Evolutionary conservation across 1,140 invertebrate species (phyloP).

Genomic region (Drosophila insularis): DNA sequence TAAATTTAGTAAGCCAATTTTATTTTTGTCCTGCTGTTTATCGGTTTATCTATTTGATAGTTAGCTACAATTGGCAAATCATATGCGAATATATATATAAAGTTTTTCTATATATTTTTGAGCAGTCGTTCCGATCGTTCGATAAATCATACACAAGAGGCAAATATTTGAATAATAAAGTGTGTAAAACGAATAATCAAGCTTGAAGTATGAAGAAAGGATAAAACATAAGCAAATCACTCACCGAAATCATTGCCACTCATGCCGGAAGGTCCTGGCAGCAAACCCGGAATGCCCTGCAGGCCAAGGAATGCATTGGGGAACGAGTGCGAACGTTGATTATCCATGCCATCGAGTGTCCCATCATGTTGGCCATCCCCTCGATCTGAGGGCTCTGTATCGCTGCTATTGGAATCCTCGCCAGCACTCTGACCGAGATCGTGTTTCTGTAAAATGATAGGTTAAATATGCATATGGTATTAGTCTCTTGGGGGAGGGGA

Average conservation of each 20-base stretch:
- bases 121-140: constrained; percentile 35
- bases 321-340: constrained; percentile 86
- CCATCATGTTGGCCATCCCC: constrained; percentile 83
- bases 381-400: constrained; percentile 87
- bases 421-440: constrained; percentile 87
- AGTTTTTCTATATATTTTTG: constrained; percentile 4
- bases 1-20: constrained; percentile 44
- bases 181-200: constrained; percentile 50
- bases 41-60: constrained; percentile 69
- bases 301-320: constrained; percentile 88
- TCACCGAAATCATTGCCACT: constrained; percentile 91
- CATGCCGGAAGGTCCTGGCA: constrained; percentile 92
- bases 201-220: constrained; percentile 18
- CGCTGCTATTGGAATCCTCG: constrained; percentile 88
- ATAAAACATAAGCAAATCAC: constrained; percentile 77
- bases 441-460: constrained; percentile 44
- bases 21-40: constrained; percentile 21
- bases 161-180: constrained; percentile 54
- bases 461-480: neutral
- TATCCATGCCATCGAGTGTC: constrained; percentile 83
- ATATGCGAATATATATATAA: constrained; percentile 50
- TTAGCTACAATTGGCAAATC: constrained; percentile 69
- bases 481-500: too few relatives aligned
- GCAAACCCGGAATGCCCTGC: constrained; percentile 88
- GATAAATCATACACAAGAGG: constrained; percentile 74